Base-by-base conservation (phyloP, 2,113 vertebrate species). In the Phoxinus phoxinus region DNA sequence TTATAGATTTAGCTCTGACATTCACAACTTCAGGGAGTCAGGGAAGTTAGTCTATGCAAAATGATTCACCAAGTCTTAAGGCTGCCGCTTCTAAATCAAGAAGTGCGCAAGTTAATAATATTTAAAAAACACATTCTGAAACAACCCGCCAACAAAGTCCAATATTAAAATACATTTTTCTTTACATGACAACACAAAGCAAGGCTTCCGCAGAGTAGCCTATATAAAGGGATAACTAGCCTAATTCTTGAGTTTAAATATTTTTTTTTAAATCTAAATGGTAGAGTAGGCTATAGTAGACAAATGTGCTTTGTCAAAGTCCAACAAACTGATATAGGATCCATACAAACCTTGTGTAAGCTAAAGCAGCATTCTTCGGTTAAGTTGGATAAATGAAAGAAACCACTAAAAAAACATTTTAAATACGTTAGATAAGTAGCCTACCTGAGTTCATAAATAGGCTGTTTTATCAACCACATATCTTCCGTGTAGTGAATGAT, bases 281-380 rank as follows among this genome's bases (percentile, higher is more conserved):
- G 12, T 44, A 46, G 41, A 44, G 23, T 35, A 41, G 41, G 41
- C 41, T 41, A 11, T 3, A 71, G 32, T 41, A 71, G 21, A 41
- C 35, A 41, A 71, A 41, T 41, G 67, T 71, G 9, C 37, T 44
- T 63, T 79, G 53, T 59, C 58, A 61, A 80, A 80, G 35, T 46
- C 56, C 77, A 44, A 63, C 37, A 30, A 79, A 79, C n/a, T 46
- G n/a, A n/a, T 41, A 19, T 19, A 10, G 46, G 23, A 17, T 46
- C 35, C 7, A 79, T 9, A 17, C 32, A 46, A 46, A 46, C 58
- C 13, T 27, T 19, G 35, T 8, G 2, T 23, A 35, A 71, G 7
- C 3, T 19, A 61, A 3, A 44, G 35, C 8, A 46, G 58, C 7
- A 61, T 30, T 63, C 23, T 46, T 63, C n/a, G 15, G 17, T 12